Percentiles rank a stretch among this genome's conserved stretches.
phyloP scores from a whole-genome alignment of 2,113 vertebrate genomes.

The Sphyrna mokarran region DNA sequence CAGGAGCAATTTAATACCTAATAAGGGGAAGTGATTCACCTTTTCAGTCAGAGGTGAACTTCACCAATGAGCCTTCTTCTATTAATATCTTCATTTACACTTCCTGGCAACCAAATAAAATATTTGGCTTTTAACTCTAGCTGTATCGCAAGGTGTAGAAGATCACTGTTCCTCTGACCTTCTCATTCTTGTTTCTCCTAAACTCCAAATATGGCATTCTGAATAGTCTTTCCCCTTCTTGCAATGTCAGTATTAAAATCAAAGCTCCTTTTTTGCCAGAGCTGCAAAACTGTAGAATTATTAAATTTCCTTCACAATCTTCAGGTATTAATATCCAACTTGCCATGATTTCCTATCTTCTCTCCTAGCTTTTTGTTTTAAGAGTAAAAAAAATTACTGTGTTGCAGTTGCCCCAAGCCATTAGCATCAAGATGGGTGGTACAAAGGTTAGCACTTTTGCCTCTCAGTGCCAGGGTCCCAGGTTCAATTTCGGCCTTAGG shows the following conservation, averaged over 20 bases:
- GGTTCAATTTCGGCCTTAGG: too few species aligned
- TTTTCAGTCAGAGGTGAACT: slow-evolving; percentile 56
- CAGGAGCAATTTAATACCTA: slow-evolving; percentile 85
- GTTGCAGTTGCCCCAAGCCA: background rate
- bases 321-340: background rate
- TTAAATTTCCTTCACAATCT: background rate
- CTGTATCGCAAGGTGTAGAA: background rate
- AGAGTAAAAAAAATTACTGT: background rate
- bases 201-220: background rate
- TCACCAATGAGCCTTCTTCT: slow-evolving; percentile 60
- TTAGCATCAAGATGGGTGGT: background rate
- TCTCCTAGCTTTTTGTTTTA: background rate
- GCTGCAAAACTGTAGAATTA: background rate
- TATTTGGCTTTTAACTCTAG: background rate
- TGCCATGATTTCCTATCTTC: background rate
- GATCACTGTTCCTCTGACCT: background rate
- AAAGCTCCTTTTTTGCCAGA: background rate
- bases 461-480: too few species aligned
- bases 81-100: slow-evolving; percentile 59
- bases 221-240: slow-evolving; percentile 37
- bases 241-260: slow-evolving; percentile 59
- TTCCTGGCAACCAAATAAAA: background rate
- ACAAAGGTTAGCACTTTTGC: too few species aligned
- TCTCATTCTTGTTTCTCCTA: background rate
- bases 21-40: slow-evolving; percentile 90